These are phyloP conservation scores for Cataglyphis albicans DNA, from an alignment of 2,888 invertebrate genomes.

Conservation along the genomic window DNA sequence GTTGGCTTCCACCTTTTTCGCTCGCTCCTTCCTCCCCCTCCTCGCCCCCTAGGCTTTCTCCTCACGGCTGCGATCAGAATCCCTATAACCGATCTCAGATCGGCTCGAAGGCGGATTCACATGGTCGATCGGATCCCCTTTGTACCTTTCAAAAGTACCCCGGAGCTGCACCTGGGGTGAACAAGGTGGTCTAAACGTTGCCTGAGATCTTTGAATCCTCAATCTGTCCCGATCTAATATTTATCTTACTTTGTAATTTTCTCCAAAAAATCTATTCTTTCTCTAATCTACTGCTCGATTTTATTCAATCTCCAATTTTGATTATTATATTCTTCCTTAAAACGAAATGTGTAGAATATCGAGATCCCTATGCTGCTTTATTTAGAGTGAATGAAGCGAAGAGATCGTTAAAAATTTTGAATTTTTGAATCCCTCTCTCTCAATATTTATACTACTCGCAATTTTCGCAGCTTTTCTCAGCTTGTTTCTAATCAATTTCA, in stretches of 20 bases:
- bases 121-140: conserved; percentile 63
- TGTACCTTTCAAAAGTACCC: conserved; percentile 39
- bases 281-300: not conserved
- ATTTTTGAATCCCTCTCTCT: not conserved
- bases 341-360: not conserved
- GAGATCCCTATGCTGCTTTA: not conserved
- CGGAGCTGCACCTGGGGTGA: conserved; percentile 25
- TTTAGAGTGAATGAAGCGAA: not conserved
- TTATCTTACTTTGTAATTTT: conserved; percentile 20
- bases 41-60: conserved; percentile 7
- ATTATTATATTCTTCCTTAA: not conserved
- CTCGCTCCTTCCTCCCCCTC: not conserved
- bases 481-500: not conserved
- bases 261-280: not conserved
- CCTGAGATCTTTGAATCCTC: not conserved
- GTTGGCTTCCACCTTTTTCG: conserved; percentile 66
- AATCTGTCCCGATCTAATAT: conserved; percentile 1
- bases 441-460: not conserved
- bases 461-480: not conserved
- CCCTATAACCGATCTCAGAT: conserved; percentile 66
- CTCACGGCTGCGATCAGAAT: conserved; percentile 61
- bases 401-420: not conserved
- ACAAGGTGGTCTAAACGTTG: not conserved
- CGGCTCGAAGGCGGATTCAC: conserved; percentile 60
- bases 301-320: not conserved